Evolutionary conservation across 1,140 invertebrate species (phyloP).

Genomic region (Drosophila jambulina): DNA sequence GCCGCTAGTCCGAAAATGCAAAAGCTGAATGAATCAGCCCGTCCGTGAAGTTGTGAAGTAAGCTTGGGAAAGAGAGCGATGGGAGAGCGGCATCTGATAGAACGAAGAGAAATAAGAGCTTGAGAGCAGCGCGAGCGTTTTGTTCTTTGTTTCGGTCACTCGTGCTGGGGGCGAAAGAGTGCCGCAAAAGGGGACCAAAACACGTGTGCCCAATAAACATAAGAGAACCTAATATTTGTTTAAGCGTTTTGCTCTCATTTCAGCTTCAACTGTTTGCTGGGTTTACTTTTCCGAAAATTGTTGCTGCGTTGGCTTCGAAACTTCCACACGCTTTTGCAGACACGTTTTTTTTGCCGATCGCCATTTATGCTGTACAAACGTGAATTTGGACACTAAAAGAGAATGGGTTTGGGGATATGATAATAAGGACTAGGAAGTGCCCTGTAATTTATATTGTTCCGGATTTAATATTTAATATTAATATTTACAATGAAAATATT

Average conservation of each 20-base stretch:
- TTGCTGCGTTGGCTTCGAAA: slow-evolving; percentile 22
- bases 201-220: slow-evolving; percentile 31
- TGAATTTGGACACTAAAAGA: slow-evolving; percentile 35
- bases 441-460: slow-evolving; percentile 4
- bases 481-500: background rate
- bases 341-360: slow-evolving; percentile 40
- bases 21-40: slow-evolving; percentile 68
- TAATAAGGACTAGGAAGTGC: background rate
- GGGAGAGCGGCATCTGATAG: slow-evolving; percentile 26
- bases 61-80: slow-evolving; percentile 28
- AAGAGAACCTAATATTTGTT: background rate
- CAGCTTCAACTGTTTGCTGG: slow-evolving; percentile 19
- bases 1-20: slow-evolving; percentile 68
- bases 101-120: slow-evolving; percentile 11
- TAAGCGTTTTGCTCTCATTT: background rate
- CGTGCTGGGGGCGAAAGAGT: slow-evolving; percentile 13
- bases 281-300: slow-evolving; percentile 24
- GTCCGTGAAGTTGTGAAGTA: slow-evolving; percentile 43
- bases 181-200: slow-evolving; percentile 17
- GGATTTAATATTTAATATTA: background rate
- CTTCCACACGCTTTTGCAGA: slow-evolving; percentile 43
- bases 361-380: slow-evolving; percentile 27
- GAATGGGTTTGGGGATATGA: background rate
- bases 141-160: slow-evolving; percentile 27
- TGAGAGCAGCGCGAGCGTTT: slow-evolving; percentile 2